phyloP scores from a whole-genome alignment of 2,888 invertebrate species.

The Catocala fraxini region DNA sequence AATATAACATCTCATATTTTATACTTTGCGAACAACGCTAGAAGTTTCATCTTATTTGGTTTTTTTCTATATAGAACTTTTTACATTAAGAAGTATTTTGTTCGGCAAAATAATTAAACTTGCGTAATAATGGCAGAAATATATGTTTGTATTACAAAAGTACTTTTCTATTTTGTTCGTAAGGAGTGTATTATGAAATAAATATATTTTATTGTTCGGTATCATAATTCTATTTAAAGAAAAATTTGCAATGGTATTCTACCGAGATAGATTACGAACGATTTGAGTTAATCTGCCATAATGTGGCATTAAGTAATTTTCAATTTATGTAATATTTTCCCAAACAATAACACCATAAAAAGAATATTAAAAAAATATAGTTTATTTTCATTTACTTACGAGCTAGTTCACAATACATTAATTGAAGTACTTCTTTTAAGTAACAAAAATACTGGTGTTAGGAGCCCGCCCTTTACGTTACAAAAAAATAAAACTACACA shows the following conservation, averaged over 20 bases:
- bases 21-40: constrained; percentile 21
- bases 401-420: too few relatives aligned
- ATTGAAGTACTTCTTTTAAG: too few relatives aligned
- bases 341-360: too few relatives aligned
- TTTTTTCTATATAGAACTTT: constrained; percentile 34
- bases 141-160: constrained; percentile 21
- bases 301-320: too few relatives aligned
- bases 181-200: constrained; percentile 10
- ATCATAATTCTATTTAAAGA: constrained; percentile 9
- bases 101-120: constrained; percentile 36
- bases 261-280: constrained; percentile 1
- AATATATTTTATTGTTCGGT: constrained; percentile 7
- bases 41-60: constrained; percentile 30
- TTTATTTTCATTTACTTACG: too few relatives aligned
- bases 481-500: too few relatives aligned
- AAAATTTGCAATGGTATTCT: not conserved
- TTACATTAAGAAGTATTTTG: constrained; percentile 22
- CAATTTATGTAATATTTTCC: too few relatives aligned
- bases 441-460: too few relatives aligned
- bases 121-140: constrained; percentile 22
- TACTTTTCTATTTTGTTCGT: constrained; percentile 12
- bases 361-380: too few relatives aligned
- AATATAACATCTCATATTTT: constrained; percentile 40
- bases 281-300: not conserved
- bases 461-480: too few relatives aligned